A percentile compares a stretch with the other conserved stretches of the same genome.
phyloP scores from a whole-genome alignment of 2,888 invertebrate genomes.

The Argyresthia albistria region DNA sequence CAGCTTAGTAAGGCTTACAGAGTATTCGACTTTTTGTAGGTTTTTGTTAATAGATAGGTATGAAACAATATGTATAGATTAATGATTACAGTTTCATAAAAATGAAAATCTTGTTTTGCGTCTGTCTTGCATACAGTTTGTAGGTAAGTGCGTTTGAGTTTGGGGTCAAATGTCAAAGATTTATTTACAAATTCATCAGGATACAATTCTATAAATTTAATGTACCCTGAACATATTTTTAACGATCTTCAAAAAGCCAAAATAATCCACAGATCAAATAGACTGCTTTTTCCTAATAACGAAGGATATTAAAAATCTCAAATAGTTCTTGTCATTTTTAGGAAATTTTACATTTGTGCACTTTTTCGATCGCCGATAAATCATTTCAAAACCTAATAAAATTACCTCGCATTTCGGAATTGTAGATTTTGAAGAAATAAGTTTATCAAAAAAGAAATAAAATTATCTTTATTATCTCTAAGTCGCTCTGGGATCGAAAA shows the following conservation, averaged over 20 bases:
- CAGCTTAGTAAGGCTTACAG: constrained; percentile 46
- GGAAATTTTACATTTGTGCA: constrained; percentile 22
- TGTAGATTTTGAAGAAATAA: constrained; percentile 67
- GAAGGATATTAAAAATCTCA: neutral
- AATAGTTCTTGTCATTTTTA: no score
- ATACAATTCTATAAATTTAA: no score
- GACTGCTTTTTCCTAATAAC: no score
- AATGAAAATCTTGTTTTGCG: constrained; percentile 66
- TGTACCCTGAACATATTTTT: no score
- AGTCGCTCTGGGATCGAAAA: constrained; percentile 31
- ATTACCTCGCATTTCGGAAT: constrained; percentile 71
- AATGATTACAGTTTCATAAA: constrained; percentile 48
- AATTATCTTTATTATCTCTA: constrained; percentile 50
- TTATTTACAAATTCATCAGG: neutral
- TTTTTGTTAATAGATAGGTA: constrained; percentile 65
- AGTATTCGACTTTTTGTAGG: constrained; percentile 53
- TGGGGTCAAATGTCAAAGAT: neutral
- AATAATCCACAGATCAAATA: neutral
- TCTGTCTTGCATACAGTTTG: constrained; percentile 31
- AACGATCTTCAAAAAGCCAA: neutral
- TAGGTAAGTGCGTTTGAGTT: constrained; percentile 16
- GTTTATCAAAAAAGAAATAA: constrained; percentile 57
- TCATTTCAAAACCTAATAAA: constrained; percentile 45
- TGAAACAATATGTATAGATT: constrained; percentile 63
- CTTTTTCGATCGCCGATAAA: constrained; percentile 40